Base-by-base conservation (phyloP, 2,888 invertebrate species). In the Stramonita haemastoma region DNA sequence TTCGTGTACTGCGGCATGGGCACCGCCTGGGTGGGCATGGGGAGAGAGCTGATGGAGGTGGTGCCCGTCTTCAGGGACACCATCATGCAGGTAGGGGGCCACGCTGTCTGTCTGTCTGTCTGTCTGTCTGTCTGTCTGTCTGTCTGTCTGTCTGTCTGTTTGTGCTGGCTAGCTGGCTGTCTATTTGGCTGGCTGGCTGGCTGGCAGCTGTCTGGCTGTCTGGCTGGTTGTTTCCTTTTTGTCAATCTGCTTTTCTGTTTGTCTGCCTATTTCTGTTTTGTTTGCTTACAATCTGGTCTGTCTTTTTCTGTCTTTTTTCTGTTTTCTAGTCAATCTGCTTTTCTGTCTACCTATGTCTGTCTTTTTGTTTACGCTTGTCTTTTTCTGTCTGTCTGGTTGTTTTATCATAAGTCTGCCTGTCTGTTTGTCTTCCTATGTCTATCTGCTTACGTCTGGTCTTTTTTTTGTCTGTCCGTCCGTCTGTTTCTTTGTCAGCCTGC, bases 1-100 rank as follows among this genome's bases (percentile, higher is more conserved):
- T 93, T 93, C 87, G 92, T 93, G 0, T 94, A 92, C 85, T 90
- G 93, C 87, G 94, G 93, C 17, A 92, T 93, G 89, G 93, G 93
- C 4, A 93, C 93, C 1, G 73, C 91, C 17, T 93, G 93, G 93
- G 32, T 26, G 19, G 92, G 93, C n/a, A 94, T 94, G 93, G 92
- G 93, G 29, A 85, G 79, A 77, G 90, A 91, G 32, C 29, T 93
- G 26, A 83, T 92, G 83, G 36, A 89, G n/a, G 60, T 46, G 60
- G 85, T 86, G 66, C 36, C 77, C 17, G 85, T 91, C 8, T 93
- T 93, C 83, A 88, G 70, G 77, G 60, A 91, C 0, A 89, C 87
- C 19, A 89, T 93, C 6, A 73, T 66, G 70, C 46, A 87, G 36
- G 70, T 85, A n/a, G 22, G 1, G 26, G 57, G 84, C 36, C 46